A percentile compares a stretch with the other conserved stretches of the same genome.
These are phyloP conservation scores for Ctenodactylus gundi DNA, from an alignment of 2,113 vertebrate species.

Conservation along the genomic window DNA sequence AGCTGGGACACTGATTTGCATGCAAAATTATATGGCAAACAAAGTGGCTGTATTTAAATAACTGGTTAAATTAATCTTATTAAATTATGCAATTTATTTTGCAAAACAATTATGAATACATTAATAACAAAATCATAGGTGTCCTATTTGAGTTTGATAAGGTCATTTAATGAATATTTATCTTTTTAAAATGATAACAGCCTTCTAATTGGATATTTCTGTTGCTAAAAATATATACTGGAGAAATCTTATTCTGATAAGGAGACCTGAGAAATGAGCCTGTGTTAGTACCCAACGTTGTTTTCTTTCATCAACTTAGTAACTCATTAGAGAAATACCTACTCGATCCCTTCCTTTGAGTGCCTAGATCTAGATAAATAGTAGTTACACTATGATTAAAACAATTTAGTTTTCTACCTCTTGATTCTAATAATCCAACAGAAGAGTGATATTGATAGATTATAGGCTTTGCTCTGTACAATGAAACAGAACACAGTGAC, in stretches of 20 bases:
- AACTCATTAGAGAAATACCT: neutral
- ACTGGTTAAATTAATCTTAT: neutral
- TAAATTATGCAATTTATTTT: conserved; percentile 10
- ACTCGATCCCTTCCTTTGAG: neutral
- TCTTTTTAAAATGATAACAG: neutral
- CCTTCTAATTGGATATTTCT: neutral
- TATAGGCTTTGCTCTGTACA: neutral
- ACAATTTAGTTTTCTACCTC: neutral
- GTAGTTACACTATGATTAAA: neutral
- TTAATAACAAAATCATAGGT: neutral
- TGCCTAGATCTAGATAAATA: neutral
- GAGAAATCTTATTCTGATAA: neutral
- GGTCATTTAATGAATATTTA: conserved; percentile 6
- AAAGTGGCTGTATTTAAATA: neutral
- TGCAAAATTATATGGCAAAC: neutral
- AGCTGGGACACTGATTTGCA: neutral
- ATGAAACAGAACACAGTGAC: neutral
- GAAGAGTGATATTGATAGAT: neutral
- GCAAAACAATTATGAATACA: neutral
- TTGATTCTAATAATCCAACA: neutral
- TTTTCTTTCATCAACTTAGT: neutral
- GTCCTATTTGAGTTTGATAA: neutral
- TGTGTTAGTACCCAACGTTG: neutral
- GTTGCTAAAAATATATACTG: neutral
- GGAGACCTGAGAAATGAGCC: neutral